Evolutionary conservation across 92 coral and sea anemone genomes (phyloP).

Genomic region (Porites evermanni): DNA sequence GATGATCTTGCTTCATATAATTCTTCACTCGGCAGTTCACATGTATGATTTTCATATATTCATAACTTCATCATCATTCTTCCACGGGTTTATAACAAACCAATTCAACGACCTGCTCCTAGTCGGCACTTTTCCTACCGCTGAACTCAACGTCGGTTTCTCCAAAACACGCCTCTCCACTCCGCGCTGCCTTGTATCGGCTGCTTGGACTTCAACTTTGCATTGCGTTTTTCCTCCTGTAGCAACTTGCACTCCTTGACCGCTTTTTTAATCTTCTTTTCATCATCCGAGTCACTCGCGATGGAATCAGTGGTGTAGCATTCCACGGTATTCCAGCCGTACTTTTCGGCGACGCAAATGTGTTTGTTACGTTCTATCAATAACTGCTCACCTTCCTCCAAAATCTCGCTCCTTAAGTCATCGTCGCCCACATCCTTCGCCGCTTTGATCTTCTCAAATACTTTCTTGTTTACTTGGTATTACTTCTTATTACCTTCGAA

Average conservation of each 20-base stretch:
- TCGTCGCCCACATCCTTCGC: conserved; percentile 40
- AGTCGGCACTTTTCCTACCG: background rate
- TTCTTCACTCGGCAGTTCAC: too few relatives aligned
- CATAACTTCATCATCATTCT: too few relatives aligned
- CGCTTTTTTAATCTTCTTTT: conserved; percentile 41
- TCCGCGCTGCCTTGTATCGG: conserved; percentile 18
- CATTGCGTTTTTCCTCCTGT: conserved; percentile 52
- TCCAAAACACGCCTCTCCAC: conserved; percentile 38
- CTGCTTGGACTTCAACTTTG: conserved; percentile 13
- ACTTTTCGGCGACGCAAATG: conserved; percentile 47
- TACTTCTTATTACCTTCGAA: conserved; percentile 24
- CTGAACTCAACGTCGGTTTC: conserved; percentile 50
- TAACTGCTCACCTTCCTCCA: conserved; percentile 56
- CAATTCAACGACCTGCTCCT: too few relatives aligned
- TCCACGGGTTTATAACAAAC: too few relatives aligned
- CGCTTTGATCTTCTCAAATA: conserved; percentile 22
- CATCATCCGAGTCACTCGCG: conserved; percentile 61
- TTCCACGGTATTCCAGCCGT: conserved; percentile 57
- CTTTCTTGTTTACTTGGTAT: background rate
- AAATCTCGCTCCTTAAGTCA: conserved; percentile 6
- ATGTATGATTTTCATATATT: too few relatives aligned
- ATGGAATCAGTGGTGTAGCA: conserved; percentile 52
- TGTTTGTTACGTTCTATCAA: conserved; percentile 61
- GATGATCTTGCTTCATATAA: too few relatives aligned
- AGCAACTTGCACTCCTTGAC: conserved; percentile 58